A percentile compares a stretch with the other conserved stretches of the same genome.
These are phyloP conservation scores for Diadromus collaris DNA, from an alignment of 2,888 invertebrate species.

Conservation along the genomic window DNA sequence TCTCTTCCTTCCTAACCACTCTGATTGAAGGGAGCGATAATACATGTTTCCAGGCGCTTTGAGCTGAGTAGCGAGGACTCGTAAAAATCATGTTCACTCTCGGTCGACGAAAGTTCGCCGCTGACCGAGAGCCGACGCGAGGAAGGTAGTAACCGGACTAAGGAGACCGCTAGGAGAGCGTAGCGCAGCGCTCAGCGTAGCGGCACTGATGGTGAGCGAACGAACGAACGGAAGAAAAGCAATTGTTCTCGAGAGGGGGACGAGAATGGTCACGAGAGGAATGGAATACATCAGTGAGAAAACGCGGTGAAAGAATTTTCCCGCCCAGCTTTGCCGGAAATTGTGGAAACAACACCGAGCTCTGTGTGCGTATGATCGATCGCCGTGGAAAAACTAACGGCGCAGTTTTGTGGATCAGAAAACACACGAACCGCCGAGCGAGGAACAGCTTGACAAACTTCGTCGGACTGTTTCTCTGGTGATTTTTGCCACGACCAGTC, in stretches of 20 bases:
- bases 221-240: conserved; percentile 49
- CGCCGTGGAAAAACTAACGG: conserved; percentile 22
- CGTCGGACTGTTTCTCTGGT: background rate
- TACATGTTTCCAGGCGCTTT: conserved; percentile 45
- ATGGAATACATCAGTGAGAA: conserved; percentile 25
- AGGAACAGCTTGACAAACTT: background rate
- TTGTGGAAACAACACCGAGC: background rate
- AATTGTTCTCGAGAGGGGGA: conserved; percentile 43
- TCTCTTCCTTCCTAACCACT: conserved; percentile 2
- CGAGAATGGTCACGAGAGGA: conserved; percentile 21
- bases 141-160: conserved; percentile 9
- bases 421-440: conserved; percentile 18
- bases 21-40: conserved; percentile 57
- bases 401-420: conserved; percentile 41
- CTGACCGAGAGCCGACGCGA: conserved; percentile 25
- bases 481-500: background rate
- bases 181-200: conserved; percentile 25
- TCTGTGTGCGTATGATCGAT: conserved; percentile 47
- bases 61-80: conserved; percentile 41
- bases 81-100: conserved; percentile 47
- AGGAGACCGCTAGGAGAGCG: conserved; percentile 18
- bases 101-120: conserved; percentile 49
- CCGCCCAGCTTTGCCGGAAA: background rate
- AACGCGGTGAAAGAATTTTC: conserved; percentile 10
- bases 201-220: conserved; percentile 27